These are phyloP conservation scores for Trachelus iudaicus DNA, from an alignment of 2,888 invertebrate species.

Conservation along the genomic window DNA sequence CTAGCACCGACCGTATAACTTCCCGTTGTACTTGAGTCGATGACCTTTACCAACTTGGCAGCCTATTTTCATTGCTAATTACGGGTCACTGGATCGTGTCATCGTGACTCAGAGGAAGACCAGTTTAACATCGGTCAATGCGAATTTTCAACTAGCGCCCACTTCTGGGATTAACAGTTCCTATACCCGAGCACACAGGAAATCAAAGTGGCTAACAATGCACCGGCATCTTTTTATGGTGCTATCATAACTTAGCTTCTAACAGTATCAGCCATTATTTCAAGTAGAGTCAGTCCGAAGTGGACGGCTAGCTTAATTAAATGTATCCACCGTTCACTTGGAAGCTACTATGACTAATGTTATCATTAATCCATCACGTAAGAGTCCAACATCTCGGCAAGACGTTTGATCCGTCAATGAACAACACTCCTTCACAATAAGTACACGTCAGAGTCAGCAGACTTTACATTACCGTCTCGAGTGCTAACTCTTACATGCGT, in stretches of 20 bases:
- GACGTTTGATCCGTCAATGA: neutral
- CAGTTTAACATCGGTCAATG: neutral
- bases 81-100: neutral
- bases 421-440: neutral
- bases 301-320: slow-evolving; percentile 36
- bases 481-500: neutral
- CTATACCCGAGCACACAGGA: neutral
- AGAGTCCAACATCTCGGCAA: neutral
- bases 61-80: neutral
- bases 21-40: neutral
- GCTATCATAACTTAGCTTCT: slow-evolving; percentile 16
- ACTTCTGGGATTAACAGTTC: neutral
- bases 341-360: slow-evolving; percentile 19
- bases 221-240: neutral
- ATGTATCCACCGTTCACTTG: slow-evolving; percentile 36
- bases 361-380: slow-evolving; percentile 7
- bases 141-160: neutral
- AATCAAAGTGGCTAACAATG: neutral
- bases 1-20: neutral
- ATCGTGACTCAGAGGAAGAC: neutral
- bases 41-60: neutral
- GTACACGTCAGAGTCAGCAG: neutral
- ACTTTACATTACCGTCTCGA: neutral
- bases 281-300: slow-evolving; percentile 34
- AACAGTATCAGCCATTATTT: slow-evolving; percentile 59